phyloP scores from a whole-genome alignment of 2,888 invertebrate species.

The Mylabris sibirica region DNA sequence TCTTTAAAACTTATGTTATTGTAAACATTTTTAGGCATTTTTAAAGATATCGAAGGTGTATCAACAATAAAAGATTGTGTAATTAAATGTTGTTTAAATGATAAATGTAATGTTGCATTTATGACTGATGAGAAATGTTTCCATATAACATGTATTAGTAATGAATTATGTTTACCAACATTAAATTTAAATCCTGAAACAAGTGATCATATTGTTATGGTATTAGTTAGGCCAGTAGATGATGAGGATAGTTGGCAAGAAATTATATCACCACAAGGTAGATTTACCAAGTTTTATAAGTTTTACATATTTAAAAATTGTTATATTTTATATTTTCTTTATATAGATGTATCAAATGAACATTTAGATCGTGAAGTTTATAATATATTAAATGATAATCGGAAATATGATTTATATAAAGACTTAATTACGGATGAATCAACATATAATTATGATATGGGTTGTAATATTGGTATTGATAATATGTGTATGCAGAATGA shows the following conservation, averaged over 20 bases:
- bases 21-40: conserved; percentile 57
- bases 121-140: conserved; percentile 79
- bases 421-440: conserved; percentile 62
- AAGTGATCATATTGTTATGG: conserved; percentile 74
- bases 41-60: conserved; percentile 65
- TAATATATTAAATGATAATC: conserved; percentile 37
- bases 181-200: conserved; percentile 66
- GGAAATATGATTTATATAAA: conserved; percentile 41
- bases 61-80: conserved; percentile 71
- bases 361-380: conserved; percentile 32
- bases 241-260: conserved; percentile 66
- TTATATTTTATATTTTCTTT: background rate
- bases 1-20: conserved; percentile 27
- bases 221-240: conserved; percentile 74
- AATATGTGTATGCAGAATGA: conserved; percentile 73
- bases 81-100: conserved; percentile 71
- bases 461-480: conserved; percentile 69
- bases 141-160: conserved; percentile 75
- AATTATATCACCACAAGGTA: conserved; percentile 53
- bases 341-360: conserved; percentile 33
- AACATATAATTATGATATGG: conserved; percentile 41
- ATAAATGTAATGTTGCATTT: conserved; percentile 80
- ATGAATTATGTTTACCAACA: conserved; percentile 76
- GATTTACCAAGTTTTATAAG: no score
- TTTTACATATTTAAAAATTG: no score